Evolutionary conservation across 2,113 vertebrate species (phyloP), one percentile per base, ranked within the genome.

Genomic region (Trachemys scripta): DNA sequence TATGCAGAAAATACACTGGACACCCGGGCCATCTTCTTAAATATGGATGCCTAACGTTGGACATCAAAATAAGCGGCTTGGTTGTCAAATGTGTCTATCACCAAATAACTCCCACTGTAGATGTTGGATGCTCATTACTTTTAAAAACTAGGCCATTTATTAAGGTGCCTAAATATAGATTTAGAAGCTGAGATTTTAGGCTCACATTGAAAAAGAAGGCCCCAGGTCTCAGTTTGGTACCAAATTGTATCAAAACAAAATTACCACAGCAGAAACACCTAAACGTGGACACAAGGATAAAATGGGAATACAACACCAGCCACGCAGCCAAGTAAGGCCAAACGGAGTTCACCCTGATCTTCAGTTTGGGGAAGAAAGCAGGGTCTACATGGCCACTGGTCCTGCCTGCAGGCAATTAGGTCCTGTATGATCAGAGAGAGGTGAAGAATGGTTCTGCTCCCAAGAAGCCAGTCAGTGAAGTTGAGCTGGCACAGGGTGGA

Each of bases 121-220:
- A 82, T 87, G 76, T 0, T 0, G 5, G 78, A 17, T 6, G 2
- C 0, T 56, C 78, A 49, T 42, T 75, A 5, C 1, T 2, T 59
- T 82, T 65, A 2, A 51, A 75, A 88, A 49, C 29, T 0, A 59
- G 2, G 11, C 1, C 12, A 29, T 85, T 49, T 84, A 57, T 83
- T 54, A 42, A 47, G 12, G 4, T 31, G 51, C 38, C 9, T 4
- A 11, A 10, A 56, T 7, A 85, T 22, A 80, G 9, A 54, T 56
- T 72, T 54, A 76, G 1, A 42, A 75, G 69, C 69, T 57, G 35
- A 12, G 17, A 75, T 19, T 75, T 42, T 38, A 75, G 22, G n/a
- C 69, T 75, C 69, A 75, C 4, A 75, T 11, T 42, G 22, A 75
- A 75, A 49, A 10, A 57, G 25, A 5, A 10, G 10, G 56, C 25